Percentiles rank a stretch among this genome's conserved stretches.
Evolutionary conservation across 2,888 invertebrate genomes (phyloP).

Genomic region (Esperia sulphurella): DNA sequence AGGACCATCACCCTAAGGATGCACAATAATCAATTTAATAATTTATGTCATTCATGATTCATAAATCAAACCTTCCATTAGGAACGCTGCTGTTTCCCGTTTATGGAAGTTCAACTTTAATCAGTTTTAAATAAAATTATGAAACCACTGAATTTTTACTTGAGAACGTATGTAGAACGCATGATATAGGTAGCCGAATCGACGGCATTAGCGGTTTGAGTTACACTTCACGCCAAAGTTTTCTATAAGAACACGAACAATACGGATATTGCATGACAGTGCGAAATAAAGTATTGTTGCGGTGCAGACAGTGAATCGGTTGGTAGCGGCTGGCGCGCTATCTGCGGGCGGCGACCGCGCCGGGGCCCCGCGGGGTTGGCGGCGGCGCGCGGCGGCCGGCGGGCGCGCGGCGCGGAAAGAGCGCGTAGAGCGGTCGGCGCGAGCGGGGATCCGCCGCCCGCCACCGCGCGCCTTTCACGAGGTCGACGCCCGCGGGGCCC

Average conservation of each 20-base stretch:
- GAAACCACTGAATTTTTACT: too few relatives aligned
- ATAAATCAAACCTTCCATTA: too few relatives aligned
- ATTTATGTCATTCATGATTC: too few relatives aligned
- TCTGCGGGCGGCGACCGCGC: constrained; percentile 77
- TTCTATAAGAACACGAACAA: too few relatives aligned
- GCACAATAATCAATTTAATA: too few relatives aligned
- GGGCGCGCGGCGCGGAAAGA: constrained; percentile 59
- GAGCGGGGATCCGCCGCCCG: constrained; percentile 55
- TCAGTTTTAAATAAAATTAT: too few relatives aligned
- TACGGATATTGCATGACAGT: background rate
- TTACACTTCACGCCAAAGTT: background rate
- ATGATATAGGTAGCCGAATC: too few relatives aligned
- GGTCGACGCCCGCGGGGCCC: constrained; percentile 73
- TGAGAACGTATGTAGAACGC: too few relatives aligned
- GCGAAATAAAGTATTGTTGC: constrained; percentile 18
- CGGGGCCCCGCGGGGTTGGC: constrained; percentile 74
- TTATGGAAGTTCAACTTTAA: too few relatives aligned
- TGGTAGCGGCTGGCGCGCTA: constrained; percentile 67
- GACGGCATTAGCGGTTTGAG: background rate
- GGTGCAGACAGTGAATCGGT: constrained; percentile 69
- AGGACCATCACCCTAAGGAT: too few relatives aligned
- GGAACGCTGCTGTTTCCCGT: too few relatives aligned
- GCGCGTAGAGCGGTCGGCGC: constrained; percentile 74
- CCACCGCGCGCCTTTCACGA: constrained; percentile 66
- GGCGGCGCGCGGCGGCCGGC: constrained; percentile 58